Percentiles rank a stretch among this genome's conserved stretches.
phyloP scores from a whole-genome alignment of 2,113 vertebrate genomes.

The Poicephalus gulielmi region DNA sequence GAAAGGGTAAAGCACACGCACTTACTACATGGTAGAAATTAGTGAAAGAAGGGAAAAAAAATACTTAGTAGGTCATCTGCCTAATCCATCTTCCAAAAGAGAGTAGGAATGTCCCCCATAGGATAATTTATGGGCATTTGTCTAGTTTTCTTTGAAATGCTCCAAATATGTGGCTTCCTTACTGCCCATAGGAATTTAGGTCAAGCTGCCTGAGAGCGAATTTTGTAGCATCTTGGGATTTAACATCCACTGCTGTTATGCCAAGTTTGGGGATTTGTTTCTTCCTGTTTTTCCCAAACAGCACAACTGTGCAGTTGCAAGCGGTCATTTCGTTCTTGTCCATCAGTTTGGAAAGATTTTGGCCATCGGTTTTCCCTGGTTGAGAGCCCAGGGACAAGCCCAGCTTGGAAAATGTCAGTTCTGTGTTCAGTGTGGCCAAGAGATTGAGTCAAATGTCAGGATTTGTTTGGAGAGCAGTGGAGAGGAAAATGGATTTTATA shows the following conservation, averaged over 20 bases:
- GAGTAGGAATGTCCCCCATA: constrained; percentile 7
- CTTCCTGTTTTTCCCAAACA: neutral
- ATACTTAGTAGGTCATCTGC: constrained; percentile 51
- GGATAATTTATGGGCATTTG: constrained; percentile 41
- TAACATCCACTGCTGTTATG: neutral
- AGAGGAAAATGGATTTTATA: neutral
- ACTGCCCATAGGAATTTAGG: constrained; percentile 46
- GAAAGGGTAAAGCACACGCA: neutral
- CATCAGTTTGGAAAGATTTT: neutral
- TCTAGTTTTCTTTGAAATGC: constrained; percentile 36
- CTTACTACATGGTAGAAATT: constrained; percentile 25
- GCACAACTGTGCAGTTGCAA: neutral
- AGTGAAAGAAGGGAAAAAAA: neutral
- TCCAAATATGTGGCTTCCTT: constrained; percentile 38
- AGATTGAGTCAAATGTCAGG: neutral
- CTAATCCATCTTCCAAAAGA: constrained; percentile 50
- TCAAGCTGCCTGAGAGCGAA: constrained; percentile 26
- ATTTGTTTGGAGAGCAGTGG: neutral
- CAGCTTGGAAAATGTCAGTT: neutral
- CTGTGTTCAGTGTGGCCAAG: neutral
- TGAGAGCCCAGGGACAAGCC: neutral
- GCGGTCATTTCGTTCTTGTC: neutral
- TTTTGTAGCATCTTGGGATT: neutral
- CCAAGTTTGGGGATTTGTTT: neutral
- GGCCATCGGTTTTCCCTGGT: neutral